phyloP scores from a whole-genome alignment of 2,797 vertebrate genomes.

The Tapirus indicus region DNA sequence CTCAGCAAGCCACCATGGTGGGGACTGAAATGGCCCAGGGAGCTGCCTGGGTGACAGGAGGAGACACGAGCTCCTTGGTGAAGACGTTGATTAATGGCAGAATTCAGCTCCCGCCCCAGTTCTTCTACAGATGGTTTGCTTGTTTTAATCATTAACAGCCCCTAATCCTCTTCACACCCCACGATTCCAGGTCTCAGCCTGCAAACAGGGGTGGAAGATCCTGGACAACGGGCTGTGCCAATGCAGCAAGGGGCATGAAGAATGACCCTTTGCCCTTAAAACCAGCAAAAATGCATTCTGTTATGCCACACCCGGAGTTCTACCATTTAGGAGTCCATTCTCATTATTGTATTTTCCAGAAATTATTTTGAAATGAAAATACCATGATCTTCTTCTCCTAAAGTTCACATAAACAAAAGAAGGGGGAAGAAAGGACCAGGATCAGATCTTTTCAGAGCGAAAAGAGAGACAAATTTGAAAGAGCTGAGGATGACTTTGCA shows the following conservation, averaged over 20 bases:
- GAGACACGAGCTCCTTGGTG: slow-evolving; percentile 80
- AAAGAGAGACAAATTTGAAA: background rate
- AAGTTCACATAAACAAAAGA: background rate
- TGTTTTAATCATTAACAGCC: background rate
- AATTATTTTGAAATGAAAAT: background rate
- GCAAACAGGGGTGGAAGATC: background rate
- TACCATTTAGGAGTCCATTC: background rate
- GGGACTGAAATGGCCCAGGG: slow-evolving; percentile 84
- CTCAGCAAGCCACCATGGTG: slow-evolving; percentile 78
- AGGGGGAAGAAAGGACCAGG: background rate
- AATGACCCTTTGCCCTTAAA: background rate
- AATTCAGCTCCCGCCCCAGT: slow-evolving; percentile 75
- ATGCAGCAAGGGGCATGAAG: background rate
- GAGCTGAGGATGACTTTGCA: background rate
- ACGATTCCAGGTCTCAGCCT: background rate
- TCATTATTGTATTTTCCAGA: background rate
- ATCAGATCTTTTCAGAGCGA: background rate
- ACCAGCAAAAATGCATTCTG: background rate
- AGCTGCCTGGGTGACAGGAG: slow-evolving; percentile 84
- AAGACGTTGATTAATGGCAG: slow-evolving; percentile 87
- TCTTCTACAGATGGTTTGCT: background rate
- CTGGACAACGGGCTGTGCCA: fast-evolving
- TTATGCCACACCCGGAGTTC: background rate
- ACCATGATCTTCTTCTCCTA: background rate
- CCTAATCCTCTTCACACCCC: background rate